Base-by-base conservation (phyloP, 2,888 invertebrate species). In the Lysandra coridon region DNA sequence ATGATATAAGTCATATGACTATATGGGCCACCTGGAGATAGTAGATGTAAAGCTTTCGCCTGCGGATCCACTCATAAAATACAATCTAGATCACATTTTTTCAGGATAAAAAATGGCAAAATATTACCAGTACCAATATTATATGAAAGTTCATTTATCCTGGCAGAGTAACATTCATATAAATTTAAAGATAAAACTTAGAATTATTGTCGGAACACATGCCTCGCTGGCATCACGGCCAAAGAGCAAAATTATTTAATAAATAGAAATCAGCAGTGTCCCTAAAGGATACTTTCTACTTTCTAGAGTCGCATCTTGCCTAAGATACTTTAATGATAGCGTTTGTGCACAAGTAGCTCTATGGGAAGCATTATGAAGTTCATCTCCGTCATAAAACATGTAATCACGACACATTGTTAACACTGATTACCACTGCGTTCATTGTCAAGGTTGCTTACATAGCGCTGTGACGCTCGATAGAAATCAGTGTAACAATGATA, bases 391-490 rank as follows among this genome's bases (percentile, higher is more conserved):
- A 64, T 60, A 78, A 78, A 78, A n/a, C 44, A 60, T 40, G 40
- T 62, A 64, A 62, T 62, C 62, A 49, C 75, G 62, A 23, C 60
- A 64, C 78, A 73, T 44, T 75, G 37, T 73, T 57, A 40, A 57
- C 53, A 40, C 57, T 74, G 78, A 79, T 79, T 73, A 57, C 40
- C 23, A 60, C 73, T 40, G n/a, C 75, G 80, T 80, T 75, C 80
- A 81, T 79, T 80, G 78, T 44, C 80, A 80, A 79, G 79, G 62
- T 53, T 80, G 30, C 12, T 57, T 14, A 17, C 57, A 14, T 23
- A 73, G 40, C 73, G 74, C n/a, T 40, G 10, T 53, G n/a, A 73
- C 73, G 78, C 78, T 79, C 10, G 62, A 78, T 62, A 40, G 10
- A 30, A 40, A 37, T 30, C 3, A 78, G 2, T n/a, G 40, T 64